These are phyloP conservation scores for Eonycteris spelaea DNA, from an alignment of 2,113 vertebrate genomes.

Conservation along the genomic window DNA sequence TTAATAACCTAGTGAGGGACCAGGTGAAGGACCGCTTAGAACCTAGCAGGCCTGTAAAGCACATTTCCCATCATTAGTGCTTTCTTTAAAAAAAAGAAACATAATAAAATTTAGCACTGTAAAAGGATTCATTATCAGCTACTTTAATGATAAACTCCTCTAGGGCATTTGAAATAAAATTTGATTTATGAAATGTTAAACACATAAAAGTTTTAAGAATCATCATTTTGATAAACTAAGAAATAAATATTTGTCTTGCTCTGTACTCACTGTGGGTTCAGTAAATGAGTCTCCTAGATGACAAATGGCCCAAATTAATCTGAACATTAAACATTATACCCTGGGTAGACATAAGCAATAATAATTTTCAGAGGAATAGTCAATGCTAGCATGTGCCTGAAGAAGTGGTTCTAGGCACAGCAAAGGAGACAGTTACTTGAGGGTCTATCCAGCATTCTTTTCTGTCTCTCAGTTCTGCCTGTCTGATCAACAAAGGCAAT, in stretches of 20 bases:
- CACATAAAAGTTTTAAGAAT: neutral
- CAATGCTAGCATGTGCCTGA: neutral
- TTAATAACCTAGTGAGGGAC: neutral
- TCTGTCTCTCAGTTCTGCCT: neutral
- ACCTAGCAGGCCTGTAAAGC: no score
- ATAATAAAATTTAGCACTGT: neutral
- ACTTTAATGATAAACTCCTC: neutral
- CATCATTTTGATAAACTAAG: constrained; percentile 20
- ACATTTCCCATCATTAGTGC: neutral
- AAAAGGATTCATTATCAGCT: neutral
- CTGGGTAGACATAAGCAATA: neutral
- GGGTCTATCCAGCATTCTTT: neutral
- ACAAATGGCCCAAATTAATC: constrained; percentile 12
- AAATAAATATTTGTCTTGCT: constrained; percentile 18
- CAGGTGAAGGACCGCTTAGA: neutral
- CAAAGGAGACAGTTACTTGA: neutral
- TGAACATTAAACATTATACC: neutral
- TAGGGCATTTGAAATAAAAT: neutral
- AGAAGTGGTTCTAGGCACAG: neutral
- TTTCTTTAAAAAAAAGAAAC: neutral
- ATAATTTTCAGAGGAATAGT: neutral
- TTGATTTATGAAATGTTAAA: neutral
- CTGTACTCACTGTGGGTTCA: neutral
- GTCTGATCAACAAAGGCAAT: neutral
- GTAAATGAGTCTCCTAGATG: neutral